These are phyloP conservation scores for Leptinotarsa juncta DNA, from an alignment of 2,888 invertebrate genomes.

Conservation along the genomic window DNA sequence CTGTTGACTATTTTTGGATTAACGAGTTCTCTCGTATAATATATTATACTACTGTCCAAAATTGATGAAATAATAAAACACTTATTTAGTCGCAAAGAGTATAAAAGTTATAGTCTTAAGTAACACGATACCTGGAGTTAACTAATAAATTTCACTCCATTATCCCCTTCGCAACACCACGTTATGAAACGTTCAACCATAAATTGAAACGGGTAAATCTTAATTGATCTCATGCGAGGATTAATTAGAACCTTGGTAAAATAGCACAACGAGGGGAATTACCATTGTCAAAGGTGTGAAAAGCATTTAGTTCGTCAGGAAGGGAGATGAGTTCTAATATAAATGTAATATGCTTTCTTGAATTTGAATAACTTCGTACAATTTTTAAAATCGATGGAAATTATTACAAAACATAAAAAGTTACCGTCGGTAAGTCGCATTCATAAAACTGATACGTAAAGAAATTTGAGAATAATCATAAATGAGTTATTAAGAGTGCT, in stretches of 20 bases:
- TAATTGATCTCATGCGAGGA: slow-evolving; percentile 37
- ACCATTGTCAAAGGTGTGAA: slow-evolving; percentile 12
- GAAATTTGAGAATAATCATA: no score
- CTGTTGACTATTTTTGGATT: slow-evolving; percentile 2
- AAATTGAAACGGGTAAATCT: slow-evolving; percentile 37
- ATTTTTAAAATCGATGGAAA: no score
- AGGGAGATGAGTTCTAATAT: not conserved
- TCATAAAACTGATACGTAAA: no score
- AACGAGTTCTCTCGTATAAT: not conserved
- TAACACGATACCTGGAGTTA: slow-evolving; percentile 11
- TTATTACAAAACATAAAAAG: no score
- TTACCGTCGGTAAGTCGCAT: no score
- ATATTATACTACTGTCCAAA: not conserved
- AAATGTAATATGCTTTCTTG: not conserved
- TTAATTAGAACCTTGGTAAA: slow-evolving; percentile 35
- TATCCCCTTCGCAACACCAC: slow-evolving; percentile 11
- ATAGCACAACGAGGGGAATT: slow-evolving; percentile 19
- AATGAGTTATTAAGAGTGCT: no score
- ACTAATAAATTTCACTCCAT: slow-evolving; percentile 1
- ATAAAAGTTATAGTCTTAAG: not conserved
- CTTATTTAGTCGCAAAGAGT: not conserved
- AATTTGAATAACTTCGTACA: not conserved
- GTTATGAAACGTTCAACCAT: slow-evolving; percentile 28
- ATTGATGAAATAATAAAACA: slow-evolving; percentile 1
- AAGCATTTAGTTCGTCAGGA: not conserved